Evolutionary conservation across 2,888 invertebrate genomes (phyloP), one percentile per base, ranked within the genome.

Genomic region (Crioceris asparagi): DNA sequence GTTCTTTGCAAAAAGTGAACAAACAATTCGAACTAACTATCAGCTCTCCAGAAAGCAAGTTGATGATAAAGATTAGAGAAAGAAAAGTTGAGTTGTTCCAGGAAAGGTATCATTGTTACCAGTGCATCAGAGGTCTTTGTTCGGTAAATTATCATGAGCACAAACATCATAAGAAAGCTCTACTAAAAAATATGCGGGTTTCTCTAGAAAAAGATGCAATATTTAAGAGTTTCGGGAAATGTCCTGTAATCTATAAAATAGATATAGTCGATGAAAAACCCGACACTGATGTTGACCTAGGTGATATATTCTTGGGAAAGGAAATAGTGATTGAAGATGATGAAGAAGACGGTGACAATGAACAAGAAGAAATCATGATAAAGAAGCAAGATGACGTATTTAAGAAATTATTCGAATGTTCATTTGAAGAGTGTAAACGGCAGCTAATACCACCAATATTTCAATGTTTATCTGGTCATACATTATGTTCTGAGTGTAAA

Each of bases 301-400:
- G 43, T 3, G 32, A 36, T 16, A 42, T 18, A 33, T 40, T 44
- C 30, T 44, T 40, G 43, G 39, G 44, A 2, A 39, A 44, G 11
- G 46, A 46, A 32, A 44, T 44, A 30, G 44, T 42, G 3, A 38
- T 40, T 17, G 45, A 42, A 10, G 41, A 41, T 11, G 42, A 39
- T 5, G 41, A 44, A 21, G 42, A 30, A 2, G 43, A 44, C 12
- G 15, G 12, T 5, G 12, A 15, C 15, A 14, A 6, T 8, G 27
- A 27, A 11, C 27, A 27, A 27, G 27, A 27, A 10, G 36, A 36
- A 34, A 27, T 31, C 2, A 7, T 15, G 16, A 36, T 33, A 21
- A 39, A 40, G 16, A 32, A 35, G 7, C 33, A 40, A 31, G 31
- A 33, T 8, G 37, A 41, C 18, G 31, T 26, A 3, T 18, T 40